phyloP scores from a whole-genome alignment of 2,113 vertebrate genomes.

The Smithornis capensis region DNA sequence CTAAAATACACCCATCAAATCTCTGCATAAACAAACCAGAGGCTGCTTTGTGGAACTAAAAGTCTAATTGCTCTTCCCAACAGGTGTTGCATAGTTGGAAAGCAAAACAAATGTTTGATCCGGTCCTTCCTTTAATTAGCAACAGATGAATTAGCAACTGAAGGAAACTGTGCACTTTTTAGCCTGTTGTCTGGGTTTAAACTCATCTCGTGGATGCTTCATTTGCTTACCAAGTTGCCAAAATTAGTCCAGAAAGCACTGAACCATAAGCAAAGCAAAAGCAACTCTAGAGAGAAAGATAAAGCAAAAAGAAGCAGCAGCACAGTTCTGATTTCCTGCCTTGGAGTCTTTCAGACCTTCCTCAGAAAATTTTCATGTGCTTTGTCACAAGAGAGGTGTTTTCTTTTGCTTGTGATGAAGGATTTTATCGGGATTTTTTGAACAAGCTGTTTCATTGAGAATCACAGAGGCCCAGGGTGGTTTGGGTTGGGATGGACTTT shows the following conservation, averaged over 20 bases:
- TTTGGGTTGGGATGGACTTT: neutral
- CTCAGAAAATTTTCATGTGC: neutral
- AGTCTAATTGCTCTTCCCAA: slow-evolving; percentile 12
- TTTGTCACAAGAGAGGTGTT: neutral
- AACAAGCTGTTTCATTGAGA: accelerated
- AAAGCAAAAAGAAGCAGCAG: neutral
- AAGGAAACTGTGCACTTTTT: neutral
- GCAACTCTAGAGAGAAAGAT: neutral
- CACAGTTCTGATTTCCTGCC: neutral
- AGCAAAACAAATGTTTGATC: neutral
- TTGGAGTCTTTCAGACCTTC: neutral
- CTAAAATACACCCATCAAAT: neutral
- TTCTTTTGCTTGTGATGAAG: too few species aligned
- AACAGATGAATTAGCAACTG: neutral
- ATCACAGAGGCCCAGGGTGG: neutral
- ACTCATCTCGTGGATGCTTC: neutral
- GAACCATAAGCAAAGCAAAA: neutral
- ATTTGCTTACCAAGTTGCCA: neutral
- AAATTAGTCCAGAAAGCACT: neutral
- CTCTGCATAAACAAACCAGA: neutral
- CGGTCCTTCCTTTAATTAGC: neutral
- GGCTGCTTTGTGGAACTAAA: neutral
- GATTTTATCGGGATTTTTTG: neutral
- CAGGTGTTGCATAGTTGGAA: neutral
- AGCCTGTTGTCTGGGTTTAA: neutral